Base-by-base conservation (phyloP, 2,797 vertebrate genomes). In the Etheostoma nigrum region DNA sequence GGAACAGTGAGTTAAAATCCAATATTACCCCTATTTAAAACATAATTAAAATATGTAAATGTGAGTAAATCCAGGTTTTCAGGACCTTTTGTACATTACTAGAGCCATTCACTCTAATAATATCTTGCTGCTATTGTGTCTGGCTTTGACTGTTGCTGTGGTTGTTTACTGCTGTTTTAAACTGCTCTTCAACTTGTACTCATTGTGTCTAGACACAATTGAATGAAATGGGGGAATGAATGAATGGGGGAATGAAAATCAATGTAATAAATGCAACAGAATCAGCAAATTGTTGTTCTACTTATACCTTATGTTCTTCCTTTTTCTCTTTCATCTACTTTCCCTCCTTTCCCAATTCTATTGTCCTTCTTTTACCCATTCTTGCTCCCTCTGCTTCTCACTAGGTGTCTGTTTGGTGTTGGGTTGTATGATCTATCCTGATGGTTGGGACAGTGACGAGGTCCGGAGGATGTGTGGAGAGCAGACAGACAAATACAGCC, bases 361-460 rank as follows among this genome's bases (percentile, higher is more conserved):
- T 67, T 15, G 10, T 42, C 44, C 19, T 30, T 44, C 42, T 64
- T 45, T 36, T n/a, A 33, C 5, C 54, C 23, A 2, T 33, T 4
- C 21, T 42, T 5, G 15, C 11, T 18, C 14, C 68, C 30, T 72
- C 74, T 63, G 12, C 36, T 55, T 58, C 48, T 13, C 57, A 4
- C 51, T 83, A 98, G 97, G 96, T 90, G 96, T 96, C 89, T 98
- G 96, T 92, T 95, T 98, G 92, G 96, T 98, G 71, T 95, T 98
- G 91, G 97, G 97, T 68, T 98, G 97, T 74, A 97, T 98, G 96
- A 97, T 98, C 94, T 98, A 98, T 81, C 97, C 97, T 33, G 97
- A 98, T 76, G 97, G 97, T 85, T 98, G 97, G 97, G 97, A 98
- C 88, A 97, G 97, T 67, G 97, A 97, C n/a, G 96, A 96, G 91